Evolutionary conservation across 2,113 vertebrate genomes (phyloP).

Genomic region (Pterocles gutturalis): DNA sequence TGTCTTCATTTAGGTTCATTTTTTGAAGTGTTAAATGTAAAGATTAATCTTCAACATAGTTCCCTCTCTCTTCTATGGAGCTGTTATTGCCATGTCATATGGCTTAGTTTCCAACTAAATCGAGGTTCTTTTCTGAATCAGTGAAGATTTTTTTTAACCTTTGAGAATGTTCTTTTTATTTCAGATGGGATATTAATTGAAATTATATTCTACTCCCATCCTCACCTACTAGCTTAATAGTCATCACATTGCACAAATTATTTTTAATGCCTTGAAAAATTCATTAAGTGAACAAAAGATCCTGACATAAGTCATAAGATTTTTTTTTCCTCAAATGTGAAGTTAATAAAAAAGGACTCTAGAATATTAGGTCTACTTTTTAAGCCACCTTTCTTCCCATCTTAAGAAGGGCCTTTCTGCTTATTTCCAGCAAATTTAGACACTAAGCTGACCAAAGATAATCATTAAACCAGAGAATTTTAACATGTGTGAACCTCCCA

Average conservation of each 20-base stretch:
- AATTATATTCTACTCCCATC: constrained; percentile 49
- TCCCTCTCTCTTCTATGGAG: not conserved
- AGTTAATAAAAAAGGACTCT: constrained; percentile 51
- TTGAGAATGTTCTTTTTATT: constrained; percentile 44
- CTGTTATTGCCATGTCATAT: not conserved
- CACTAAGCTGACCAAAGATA: constrained; percentile 31
- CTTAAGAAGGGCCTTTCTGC: constrained; percentile 15
- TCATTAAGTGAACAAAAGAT: constrained; percentile 72
- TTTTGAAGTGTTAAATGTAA: constrained; percentile 15
- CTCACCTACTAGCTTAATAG: constrained; percentile 55
- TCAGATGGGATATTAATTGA: constrained; percentile 55
- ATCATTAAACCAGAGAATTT: constrained; percentile 17
- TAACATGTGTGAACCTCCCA: not conserved
- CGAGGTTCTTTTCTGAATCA: not conserved
- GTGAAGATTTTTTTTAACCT: not conserved
- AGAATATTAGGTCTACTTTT: constrained; percentile 49
- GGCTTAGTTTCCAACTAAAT: not conserved
- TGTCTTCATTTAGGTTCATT: not conserved
- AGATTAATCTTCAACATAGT: not conserved
- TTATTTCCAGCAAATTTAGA: constrained; percentile 38
- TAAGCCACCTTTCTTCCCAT: constrained; percentile 27
- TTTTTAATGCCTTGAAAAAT: constrained; percentile 72
- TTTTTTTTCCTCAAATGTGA: constrained; percentile 8
- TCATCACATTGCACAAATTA: constrained; percentile 61
- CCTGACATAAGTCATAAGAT: constrained; percentile 58